A percentile compares a stretch with the other conserved stretches of the same genome.
Conservation (phyloP, 2,888 invertebrate species). For the Priocnemis perturbator region DNA sequence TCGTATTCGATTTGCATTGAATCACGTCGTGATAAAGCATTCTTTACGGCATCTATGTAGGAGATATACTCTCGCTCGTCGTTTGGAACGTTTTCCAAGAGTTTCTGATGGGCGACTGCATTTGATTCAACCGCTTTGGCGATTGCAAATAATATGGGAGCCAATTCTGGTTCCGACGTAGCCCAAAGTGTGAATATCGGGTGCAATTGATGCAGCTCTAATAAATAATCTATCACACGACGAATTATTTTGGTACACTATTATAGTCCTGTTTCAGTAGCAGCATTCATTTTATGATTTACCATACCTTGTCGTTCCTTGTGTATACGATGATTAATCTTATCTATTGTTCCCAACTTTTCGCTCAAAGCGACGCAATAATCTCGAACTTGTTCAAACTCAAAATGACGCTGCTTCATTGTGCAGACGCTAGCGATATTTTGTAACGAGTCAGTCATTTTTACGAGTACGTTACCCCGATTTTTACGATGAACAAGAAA, state of each 20-base stretch:
- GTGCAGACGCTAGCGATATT: constrained; percentile 77
- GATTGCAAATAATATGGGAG: constrained; percentile 74
- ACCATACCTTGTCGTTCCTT: constrained; percentile 79
- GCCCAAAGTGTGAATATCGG: constrained; percentile 81
- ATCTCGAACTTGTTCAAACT: constrained; percentile 80
- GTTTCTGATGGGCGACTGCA: constrained; percentile 76
- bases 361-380: constrained; percentile 80
- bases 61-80: constrained; percentile 80
- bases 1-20: constrained; percentile 82
- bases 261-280: neutral
- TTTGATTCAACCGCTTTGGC: constrained; percentile 76
- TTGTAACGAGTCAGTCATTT: constrained; percentile 79
- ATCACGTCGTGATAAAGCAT: constrained; percentile 80
- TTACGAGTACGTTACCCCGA: constrained; percentile 77
- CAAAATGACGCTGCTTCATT: constrained; percentile 79
- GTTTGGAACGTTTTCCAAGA: constrained; percentile 74
- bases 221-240: constrained; percentile 75
- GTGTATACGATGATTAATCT: constrained; percentile 80
- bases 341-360: constrained; percentile 80
- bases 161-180: constrained; percentile 78
- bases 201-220: constrained; percentile 79
- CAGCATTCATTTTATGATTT: constrained; percentile 1
- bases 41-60: constrained; percentile 83
- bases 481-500: constrained; percentile 80
- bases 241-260: neutral